Conservation (phyloP, 1,140 invertebrate genomes). For the Glomeris maerens region DNA sequence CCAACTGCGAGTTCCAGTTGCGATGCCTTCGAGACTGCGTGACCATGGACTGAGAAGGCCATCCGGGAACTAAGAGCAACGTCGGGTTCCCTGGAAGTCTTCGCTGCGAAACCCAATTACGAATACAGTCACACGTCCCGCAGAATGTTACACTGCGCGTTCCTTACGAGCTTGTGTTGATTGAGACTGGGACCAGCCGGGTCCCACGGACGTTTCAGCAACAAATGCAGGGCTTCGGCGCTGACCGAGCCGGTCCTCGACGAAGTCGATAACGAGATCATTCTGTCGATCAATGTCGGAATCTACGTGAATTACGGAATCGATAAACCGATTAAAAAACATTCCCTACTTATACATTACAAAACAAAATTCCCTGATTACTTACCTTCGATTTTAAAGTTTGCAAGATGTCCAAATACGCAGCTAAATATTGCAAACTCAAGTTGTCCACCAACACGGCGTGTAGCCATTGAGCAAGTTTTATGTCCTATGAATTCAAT, state of each 20-base stretch:
- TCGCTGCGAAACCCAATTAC: slow-evolving; percentile 33
- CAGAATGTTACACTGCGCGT: background rate
- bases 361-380: too few relatives aligned
- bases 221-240: slow-evolving; percentile 44
- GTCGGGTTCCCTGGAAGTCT: slow-evolving; percentile 57
- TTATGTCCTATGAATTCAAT: slow-evolving; percentile 52
- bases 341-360: too few relatives aligned
- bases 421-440: slow-evolving; percentile 45
- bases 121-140: background rate
- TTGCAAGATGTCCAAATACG: slow-evolving; percentile 61
- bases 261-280: slow-evolving; percentile 43
- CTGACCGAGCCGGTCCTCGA: slow-evolving; percentile 35
- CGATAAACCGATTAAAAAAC: too few relatives aligned
- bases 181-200: slow-evolving; percentile 42
- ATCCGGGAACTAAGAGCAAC: slow-evolving; percentile 49
- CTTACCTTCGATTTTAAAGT: slow-evolving; percentile 50
- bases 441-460: slow-evolving; percentile 52
- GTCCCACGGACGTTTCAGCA: slow-evolving; percentile 65
- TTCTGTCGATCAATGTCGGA: slow-evolving; percentile 59
- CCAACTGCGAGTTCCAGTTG: slow-evolving; percentile 53
- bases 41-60: slow-evolving; percentile 33
- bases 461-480: slow-evolving; percentile 64
- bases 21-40: slow-evolving; percentile 41
- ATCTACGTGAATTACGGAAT: too few relatives aligned
- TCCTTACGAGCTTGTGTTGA: slow-evolving; percentile 41